phyloP scores from a whole-genome alignment of 2,888 invertebrate species.

The Willowsia nigromaculata region DNA sequence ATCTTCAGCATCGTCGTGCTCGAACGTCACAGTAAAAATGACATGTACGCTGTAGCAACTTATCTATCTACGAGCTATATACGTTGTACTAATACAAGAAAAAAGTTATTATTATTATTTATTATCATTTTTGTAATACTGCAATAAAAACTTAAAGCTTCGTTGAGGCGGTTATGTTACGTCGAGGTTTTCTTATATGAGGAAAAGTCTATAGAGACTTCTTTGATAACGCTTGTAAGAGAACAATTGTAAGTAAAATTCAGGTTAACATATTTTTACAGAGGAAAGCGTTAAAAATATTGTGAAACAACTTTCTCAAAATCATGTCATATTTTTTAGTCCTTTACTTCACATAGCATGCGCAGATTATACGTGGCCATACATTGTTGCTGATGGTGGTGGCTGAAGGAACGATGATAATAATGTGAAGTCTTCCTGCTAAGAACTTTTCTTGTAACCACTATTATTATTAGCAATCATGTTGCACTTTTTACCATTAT shows the following conservation, averaged over 20 bases:
- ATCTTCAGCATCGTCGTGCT: neutral
- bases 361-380: neutral
- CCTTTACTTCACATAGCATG: neutral
- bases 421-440: neutral
- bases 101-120: neutral
- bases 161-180: neutral
- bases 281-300: constrained; percentile 61
- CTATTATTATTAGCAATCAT: neutral
- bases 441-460: constrained; percentile 9
- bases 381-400: neutral
- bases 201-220: neutral
- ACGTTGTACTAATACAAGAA: neutral
- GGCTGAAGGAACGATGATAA: constrained; percentile 14
- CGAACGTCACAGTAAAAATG: neutral
- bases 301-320: constrained; percentile 73
- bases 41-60: neutral
- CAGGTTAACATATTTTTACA: constrained; percentile 62
- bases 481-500: constrained; percentile 3
- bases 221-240: neutral
- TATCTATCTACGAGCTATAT: neutral
- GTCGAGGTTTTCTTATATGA: neutral
- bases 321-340: constrained; percentile 44
- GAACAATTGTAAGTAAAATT: constrained; percentile 48
- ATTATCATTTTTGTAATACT: constrained; percentile 28
- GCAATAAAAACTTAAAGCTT: neutral